A percentile compares a stretch with the other conserved stretches of the same genome.
These are phyloP conservation scores for Lepidocyrtoides sp. DNA, from an alignment of 2,888 invertebrate genomes.

Conservation along the genomic window DNA sequence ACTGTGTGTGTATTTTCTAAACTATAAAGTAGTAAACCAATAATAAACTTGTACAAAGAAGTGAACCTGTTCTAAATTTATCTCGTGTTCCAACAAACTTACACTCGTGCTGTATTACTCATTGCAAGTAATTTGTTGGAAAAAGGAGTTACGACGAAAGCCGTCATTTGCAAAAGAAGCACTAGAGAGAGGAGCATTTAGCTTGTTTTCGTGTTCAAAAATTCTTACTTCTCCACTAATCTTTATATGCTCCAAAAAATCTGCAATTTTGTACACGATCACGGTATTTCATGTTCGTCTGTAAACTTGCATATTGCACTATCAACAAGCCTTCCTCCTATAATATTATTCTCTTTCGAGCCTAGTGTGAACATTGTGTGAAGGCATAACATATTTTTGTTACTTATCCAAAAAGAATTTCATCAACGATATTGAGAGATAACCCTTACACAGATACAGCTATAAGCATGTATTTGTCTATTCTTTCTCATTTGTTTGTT, in stretches of 20 bases:
- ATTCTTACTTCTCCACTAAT: slow-evolving; percentile 8
- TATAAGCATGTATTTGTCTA: background rate
- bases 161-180: background rate
- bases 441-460: background rate
- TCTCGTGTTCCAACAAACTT: slow-evolving; percentile 1
- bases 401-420: background rate
- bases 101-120: slow-evolving; percentile 14
- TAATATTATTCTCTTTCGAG: too few relatives aligned
- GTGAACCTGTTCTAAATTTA: slow-evolving; percentile 59
- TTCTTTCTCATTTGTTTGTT: background rate
- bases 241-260: slow-evolving; percentile 33
- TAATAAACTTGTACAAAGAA: background rate
- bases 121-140: background rate
- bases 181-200: background rate
- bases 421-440: background rate
- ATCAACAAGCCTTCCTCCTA: background rate
- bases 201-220: background rate
- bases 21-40: background rate
- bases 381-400: background rate
- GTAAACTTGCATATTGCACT: background rate
- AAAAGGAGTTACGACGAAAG: background rate
- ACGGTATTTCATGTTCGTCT: background rate
- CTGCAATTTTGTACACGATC: background rate
- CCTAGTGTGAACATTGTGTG: too few relatives aligned
- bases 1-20: background rate